Percentiles rank a stretch among this genome's conserved stretches.
Evolutionary conservation across 2,888 invertebrate genomes (phyloP).

Genomic region (Protonemura montana): DNA sequence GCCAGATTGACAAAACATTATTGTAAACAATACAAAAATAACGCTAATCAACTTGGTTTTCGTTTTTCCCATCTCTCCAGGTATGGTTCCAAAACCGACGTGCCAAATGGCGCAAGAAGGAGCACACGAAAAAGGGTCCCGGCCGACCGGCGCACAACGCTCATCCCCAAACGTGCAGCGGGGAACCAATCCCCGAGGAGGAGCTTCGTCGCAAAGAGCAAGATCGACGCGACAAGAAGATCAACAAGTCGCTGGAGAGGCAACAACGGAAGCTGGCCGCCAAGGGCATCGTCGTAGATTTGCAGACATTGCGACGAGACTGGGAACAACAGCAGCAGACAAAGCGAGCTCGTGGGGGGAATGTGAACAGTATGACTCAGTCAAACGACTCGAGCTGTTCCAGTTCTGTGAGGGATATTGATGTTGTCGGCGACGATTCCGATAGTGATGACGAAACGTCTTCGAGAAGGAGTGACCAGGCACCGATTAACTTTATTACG

Average conservation of each 20-base stretch:
- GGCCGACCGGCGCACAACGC: conserved; percentile 98
- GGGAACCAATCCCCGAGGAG: conserved; percentile 94
- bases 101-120: conserved; percentile 99
- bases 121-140: conserved; percentile 98
- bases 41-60: too few relatives aligned
- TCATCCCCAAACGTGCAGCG: conserved; percentile 96
- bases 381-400: conserved; percentile 36
- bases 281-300: conserved; percentile 88
- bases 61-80: conserved; percentile 64
- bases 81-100: conserved; percentile 99
- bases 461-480: conserved; percentile 37
- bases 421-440: conserved; percentile 83
- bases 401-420: conserved; percentile 59
- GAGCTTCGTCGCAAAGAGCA: conserved; percentile 85
- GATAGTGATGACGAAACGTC: conserved; percentile 70
- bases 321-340: conserved; percentile 75
- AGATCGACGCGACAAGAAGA: conserved; percentile 88
- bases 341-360: conserved; percentile 55
- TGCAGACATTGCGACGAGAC: conserved; percentile 84
- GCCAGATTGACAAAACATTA: too few relatives aligned
- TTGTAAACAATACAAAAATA: too few relatives aligned
- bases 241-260: conserved; percentile 89
- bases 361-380: conserved; percentile 23
- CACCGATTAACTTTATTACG: conserved; percentile 33
- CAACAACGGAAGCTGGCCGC: conserved; percentile 92